A percentile compares a stretch with the other conserved stretches of the same genome.
Evolutionary conservation across 2,113 vertebrate genomes (phyloP).

Genomic region (Megaceryle maxima): DNA sequence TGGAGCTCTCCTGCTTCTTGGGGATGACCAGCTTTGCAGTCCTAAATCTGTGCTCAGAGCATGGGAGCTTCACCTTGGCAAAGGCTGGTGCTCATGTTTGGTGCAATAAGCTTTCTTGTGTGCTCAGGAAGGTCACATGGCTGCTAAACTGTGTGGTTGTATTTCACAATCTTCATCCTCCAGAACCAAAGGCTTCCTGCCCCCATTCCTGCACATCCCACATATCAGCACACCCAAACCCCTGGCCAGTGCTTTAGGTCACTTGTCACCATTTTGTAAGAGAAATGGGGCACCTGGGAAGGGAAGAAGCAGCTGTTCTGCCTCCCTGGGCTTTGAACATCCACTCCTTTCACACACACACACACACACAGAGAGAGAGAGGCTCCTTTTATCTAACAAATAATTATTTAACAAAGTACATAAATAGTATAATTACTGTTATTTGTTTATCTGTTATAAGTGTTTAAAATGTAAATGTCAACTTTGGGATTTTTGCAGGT

Average conservation of each 20-base stretch:
- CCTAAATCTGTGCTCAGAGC: not conserved
- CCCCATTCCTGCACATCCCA: not conserved
- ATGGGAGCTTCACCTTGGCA: not conserved
- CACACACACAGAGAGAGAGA: not conserved
- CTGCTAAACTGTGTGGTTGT: not conserved
- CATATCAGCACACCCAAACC: not conserved
- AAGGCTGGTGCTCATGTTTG: not conserved
- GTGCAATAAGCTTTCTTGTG: not conserved
- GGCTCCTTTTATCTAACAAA: conserved; percentile 59
- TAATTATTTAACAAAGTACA: conserved; percentile 70
- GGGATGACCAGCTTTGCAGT: not conserved
- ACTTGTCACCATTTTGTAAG: conserved; percentile 2
- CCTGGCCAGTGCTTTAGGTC: not conserved
- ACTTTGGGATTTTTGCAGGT: conserved; percentile 43
- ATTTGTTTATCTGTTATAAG: conserved; percentile 75
- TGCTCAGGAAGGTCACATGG: not conserved
- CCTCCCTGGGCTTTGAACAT: not conserved
- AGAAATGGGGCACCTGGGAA: not conserved
- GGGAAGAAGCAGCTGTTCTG: conserved; percentile 44
- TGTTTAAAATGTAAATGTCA: conserved; percentile 78
- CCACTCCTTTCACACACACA: not conserved
- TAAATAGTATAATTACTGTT: conserved; percentile 78
- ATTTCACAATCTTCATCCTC: not conserved
- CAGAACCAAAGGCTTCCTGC: not conserved
- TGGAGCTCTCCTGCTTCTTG: not conserved